Base-by-base conservation (phyloP, 92 coral and sea anemone species). In the Galaxea fascicularis region DNA sequence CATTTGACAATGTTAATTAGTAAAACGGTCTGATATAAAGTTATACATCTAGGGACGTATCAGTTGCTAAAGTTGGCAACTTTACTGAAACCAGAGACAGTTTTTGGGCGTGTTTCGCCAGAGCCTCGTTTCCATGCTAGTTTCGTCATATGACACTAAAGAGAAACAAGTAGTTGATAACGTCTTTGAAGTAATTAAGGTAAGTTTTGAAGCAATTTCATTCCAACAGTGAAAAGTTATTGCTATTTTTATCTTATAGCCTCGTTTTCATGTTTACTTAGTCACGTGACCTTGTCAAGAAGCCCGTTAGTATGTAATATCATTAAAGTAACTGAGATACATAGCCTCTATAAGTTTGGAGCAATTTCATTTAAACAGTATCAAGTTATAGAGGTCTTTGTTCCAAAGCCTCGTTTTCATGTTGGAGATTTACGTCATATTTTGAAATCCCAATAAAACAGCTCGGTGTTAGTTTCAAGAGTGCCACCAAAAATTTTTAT, bases 41-140 rank as follows among this genome's bases (percentile, higher is more conserved):
- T 35, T 29, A 69, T 69, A 35, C 53, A 44, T 51, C 60, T 73
- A 24, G 41, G 28, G 49, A 72, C 45, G 39, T 80, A 41, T 52
- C 65, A 52, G 57, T 51, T 46, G n/a, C 78, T 1, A 13, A 30
- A 13, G 56, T 73, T 73, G 27, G 78, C n/a, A 45, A 64, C 22
- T 73, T 56, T 44, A 31, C 63, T 54, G 3, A 56, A 21, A 73
- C 26, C 24, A n/a, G 46, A 57, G 72, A 71, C 31, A 21, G 76
- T 71, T 46, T 18, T 11, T 13, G 4, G 17, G 62, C 12, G 10
- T 24, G 28, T 62, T 8, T 22, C 11, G 17, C 30, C 31, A 62
- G 39, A 62, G 68, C 68, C 30, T 62, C 76, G 66, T 79, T 79
- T 79, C 62, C 85, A 79, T 79, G 76, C 76, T 62, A 79, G 18